phyloP scores from a whole-genome alignment of 1,140 invertebrate species.

The Hestina assimilis region DNA sequence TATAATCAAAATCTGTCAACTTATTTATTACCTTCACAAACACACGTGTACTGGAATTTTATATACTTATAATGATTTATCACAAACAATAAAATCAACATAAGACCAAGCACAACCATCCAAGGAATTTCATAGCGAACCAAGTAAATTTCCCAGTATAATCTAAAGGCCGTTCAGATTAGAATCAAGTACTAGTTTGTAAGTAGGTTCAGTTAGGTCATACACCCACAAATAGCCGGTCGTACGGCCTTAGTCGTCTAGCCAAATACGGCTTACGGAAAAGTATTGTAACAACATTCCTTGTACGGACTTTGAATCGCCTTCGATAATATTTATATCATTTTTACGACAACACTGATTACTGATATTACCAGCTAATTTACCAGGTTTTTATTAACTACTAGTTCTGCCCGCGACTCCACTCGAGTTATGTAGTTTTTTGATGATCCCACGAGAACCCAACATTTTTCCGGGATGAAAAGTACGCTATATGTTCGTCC shows the following conservation, averaged over 20 bases:
- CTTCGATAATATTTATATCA: constrained; percentile 5
- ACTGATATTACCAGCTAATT: no score
- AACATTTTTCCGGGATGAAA: no score
- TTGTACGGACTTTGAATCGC: constrained; percentile 24
- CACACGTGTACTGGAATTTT: no score
- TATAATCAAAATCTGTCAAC: no score
- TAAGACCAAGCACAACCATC: neutral
- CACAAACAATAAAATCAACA: neutral
- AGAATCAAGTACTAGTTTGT: constrained; percentile 18
- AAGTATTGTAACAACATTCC: constrained; percentile 42
- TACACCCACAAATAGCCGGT: constrained; percentile 30
- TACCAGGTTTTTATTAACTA: no score
- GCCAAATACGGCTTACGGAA: constrained; percentile 36
- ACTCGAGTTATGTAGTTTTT: no score
- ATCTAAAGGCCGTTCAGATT: constrained; percentile 17
- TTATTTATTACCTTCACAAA: no score
- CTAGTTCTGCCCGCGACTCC: no score
- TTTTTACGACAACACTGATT: constrained; percentile 2
- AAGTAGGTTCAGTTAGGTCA: constrained; percentile 27
- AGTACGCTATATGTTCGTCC: no score
- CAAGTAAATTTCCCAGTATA: constrained; percentile 10
- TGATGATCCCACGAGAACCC: no score
- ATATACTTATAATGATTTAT: no score
- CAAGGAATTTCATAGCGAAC: constrained; percentile 4
- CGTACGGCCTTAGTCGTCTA: constrained; percentile 22